Evolutionary conservation across 2,888 invertebrate genomes (phyloP).

Genomic region (Phymatocera aterrima): DNA sequence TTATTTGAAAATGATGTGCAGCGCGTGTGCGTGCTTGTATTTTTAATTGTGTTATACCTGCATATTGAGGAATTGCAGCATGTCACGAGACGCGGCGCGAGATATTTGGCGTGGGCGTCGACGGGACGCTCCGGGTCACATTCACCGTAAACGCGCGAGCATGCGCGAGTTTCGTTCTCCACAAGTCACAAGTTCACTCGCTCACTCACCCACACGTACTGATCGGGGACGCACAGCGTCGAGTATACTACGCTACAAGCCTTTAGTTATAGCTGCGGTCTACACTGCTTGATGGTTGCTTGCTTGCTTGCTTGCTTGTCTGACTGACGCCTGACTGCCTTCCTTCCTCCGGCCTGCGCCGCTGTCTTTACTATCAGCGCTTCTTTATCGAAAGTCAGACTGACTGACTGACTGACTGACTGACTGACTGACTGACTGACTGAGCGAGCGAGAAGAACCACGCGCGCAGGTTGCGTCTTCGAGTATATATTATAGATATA

Average conservation of each 20-base stretch:
- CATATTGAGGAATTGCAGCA: slow-evolving; percentile 37
- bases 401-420: no score
- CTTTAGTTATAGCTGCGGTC: no score
- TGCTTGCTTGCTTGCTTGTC: neutral
- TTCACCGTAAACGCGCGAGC: slow-evolving; percentile 20
- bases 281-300: neutral
- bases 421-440: no score
- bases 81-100: slow-evolving; percentile 28
- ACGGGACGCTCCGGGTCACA: slow-evolving; percentile 33
- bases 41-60: slow-evolving; percentile 20
- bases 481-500: no score
- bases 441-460: slow-evolving; percentile 14
- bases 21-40: neutral
- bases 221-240: no score
- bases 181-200: neutral
- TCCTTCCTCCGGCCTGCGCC: neutral
- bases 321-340: neutral
- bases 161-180: slow-evolving; percentile 2
- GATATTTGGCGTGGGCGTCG: slow-evolving; percentile 36
- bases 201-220: slow-evolving; percentile 25
- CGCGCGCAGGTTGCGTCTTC: slow-evolving; percentile 7
- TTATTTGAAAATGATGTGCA: neutral
- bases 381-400: neutral
- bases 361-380: neutral
- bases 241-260: slow-evolving; percentile 1